Conservation (phyloP, 2,113 vertebrate species). For the Podiceps cristatus region DNA sequence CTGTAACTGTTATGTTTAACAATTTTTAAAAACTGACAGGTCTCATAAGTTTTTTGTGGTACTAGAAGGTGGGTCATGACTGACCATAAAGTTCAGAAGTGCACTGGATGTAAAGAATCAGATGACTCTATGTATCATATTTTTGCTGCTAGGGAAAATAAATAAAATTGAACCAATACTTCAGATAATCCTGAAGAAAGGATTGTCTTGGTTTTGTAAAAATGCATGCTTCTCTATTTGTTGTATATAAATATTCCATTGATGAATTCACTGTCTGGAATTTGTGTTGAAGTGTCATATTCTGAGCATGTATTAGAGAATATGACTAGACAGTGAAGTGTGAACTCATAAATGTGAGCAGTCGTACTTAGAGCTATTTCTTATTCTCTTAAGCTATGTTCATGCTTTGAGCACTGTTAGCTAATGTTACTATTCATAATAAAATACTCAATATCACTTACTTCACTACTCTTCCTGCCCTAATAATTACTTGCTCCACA, state of each 20-base stretch:
- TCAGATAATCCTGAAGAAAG: neutral
- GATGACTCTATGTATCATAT: neutral
- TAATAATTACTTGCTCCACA: conserved; percentile 6
- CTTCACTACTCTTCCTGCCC: neutral
- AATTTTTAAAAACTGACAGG: neutral
- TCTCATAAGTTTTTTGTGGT: neutral
- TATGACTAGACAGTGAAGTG: neutral
- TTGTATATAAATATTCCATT: neutral
- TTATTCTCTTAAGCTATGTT: neutral
- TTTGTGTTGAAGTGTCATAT: neutral
- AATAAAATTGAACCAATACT: neutral
- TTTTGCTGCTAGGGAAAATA: neutral
- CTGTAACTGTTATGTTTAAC: neutral
- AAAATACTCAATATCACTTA: conserved; percentile 6
- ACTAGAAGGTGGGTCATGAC: neutral
- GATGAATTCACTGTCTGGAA: neutral
- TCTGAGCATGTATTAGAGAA: neutral
- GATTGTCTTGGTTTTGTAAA: neutral
- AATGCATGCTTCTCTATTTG: neutral
- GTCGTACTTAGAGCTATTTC: neutral
- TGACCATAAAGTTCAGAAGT: neutral
- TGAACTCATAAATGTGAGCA: conserved; percentile 16
- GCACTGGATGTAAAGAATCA: neutral
- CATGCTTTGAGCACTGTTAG: neutral
- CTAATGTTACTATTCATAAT: neutral